A percentile compares a stretch with the other conserved stretches of the same genome.
These are phyloP conservation scores for Bubo scandiacus DNA, from an alignment of 2,113 vertebrate species.

Conservation along the genomic window DNA sequence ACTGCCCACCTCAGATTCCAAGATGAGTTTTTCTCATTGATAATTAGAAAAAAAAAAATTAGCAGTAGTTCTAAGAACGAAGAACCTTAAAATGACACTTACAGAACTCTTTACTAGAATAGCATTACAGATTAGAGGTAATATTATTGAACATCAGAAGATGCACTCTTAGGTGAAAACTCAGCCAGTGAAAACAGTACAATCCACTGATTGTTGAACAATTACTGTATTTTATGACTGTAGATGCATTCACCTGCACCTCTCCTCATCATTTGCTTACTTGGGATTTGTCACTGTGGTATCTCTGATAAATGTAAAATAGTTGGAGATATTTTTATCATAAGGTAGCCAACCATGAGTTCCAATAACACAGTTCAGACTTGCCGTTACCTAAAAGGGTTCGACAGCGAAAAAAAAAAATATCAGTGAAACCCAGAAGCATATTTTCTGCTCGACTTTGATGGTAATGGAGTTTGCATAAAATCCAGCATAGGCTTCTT, in stretches of 20 bases:
- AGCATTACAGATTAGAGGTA: not conserved
- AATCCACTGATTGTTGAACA: not conserved
- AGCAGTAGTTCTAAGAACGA: not conserved
- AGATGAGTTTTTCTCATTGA: not conserved
- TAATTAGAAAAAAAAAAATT: not conserved
- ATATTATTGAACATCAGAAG: not conserved
- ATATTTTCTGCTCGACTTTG: not conserved
- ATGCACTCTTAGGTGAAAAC: not conserved
- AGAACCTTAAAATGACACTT: not conserved
- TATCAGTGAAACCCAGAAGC: not conserved
- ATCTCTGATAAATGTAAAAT: constrained; percentile 97
- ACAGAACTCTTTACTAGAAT: not conserved
- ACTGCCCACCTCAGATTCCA: not conserved
- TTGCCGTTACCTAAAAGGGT: constrained; percentile 84
- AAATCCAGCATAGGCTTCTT: not conserved
- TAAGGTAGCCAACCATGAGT: constrained; percentile 96
- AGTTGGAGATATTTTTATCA: constrained; percentile 96
- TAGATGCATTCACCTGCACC: not conserved
- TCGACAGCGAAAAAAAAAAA: not conserved
- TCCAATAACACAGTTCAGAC: constrained; percentile 88
- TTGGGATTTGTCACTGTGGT: constrained; percentile 92
- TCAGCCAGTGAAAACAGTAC: not conserved
- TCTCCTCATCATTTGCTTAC: constrained; percentile 75
- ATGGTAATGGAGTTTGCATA: not conserved
- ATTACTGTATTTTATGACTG: not conserved